Base-by-base conservation (phyloP, 2,888 invertebrate species). In the Trilocha varians region DNA sequence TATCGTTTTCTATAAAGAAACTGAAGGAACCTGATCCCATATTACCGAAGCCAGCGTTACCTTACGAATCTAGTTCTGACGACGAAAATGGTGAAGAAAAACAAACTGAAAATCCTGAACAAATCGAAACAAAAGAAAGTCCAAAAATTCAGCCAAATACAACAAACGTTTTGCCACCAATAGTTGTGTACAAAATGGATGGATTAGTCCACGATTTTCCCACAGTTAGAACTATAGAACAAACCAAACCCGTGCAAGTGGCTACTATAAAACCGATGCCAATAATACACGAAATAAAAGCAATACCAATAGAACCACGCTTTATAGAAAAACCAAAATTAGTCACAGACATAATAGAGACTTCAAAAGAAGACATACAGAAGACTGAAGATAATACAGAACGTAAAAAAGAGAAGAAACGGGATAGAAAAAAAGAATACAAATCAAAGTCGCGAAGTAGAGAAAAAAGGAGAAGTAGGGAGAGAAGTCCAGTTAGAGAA, bases 1-100 rank as follows among this genome's bases (percentile, higher is more conserved):
- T 96, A 1, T 92, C 93, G 44, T 96, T 95, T 70, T 95, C 94
- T 0, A 94, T 95, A 34, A 93, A 92, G 61, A 95, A 95, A 65
- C 84, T 91, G 0, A 94, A 94, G 65, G 95, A 93, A 43, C 90
- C 90, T 0, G 90, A 91, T 38, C 78, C 87, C 0, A 82, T 88
- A 2, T 73, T 91, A 2, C 87, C 91, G 3, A 94, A 92, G 67
- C 93, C 91, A 40, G 92, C 93, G 0, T 62, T 95, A 33, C 92
- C 93, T 0, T 87, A 93, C 54, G 94, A 94, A 58, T 91, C 91
- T 14, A 93, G 93, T 49, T 89, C 90, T n/a, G 92, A 91, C 8
- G 91, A 92, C 43, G 57, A 65, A 13, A 54, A 66, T 57, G 43
- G 57, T 48, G 35, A 46, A 16, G 48, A 65, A 43, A 45, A 64